These are phyloP conservation scores for Caenorhabditis inopinata DNA, from an alignment of 1,140 invertebrate species.

Conservation along the genomic window DNA sequence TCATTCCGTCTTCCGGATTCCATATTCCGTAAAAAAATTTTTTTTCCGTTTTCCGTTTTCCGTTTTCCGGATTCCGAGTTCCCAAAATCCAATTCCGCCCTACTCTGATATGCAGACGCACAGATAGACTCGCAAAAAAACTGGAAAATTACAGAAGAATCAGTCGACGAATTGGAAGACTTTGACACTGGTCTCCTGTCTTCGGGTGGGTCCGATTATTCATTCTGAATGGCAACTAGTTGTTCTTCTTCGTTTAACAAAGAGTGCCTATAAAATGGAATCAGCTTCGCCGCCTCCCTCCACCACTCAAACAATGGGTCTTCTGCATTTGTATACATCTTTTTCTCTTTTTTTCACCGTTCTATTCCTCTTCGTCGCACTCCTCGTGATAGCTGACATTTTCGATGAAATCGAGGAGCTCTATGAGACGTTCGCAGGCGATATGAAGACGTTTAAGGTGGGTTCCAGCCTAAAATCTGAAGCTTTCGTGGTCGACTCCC, in stretches of 20 bases:
- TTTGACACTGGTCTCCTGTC: neutral
- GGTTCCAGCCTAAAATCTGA: no score
- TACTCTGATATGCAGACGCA: no score
- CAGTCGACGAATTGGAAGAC: slow-evolving; percentile 13
- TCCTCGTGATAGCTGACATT: slow-evolving; percentile 5
- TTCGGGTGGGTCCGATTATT: neutral
- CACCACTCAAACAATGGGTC: neutral
- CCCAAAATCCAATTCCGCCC: no score
- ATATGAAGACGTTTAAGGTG: slow-evolving; percentile 19
- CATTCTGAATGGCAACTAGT: neutral
- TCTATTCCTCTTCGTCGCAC: neutral
- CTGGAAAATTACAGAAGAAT: neutral
- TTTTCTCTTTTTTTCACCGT: slow-evolving; percentile 5
- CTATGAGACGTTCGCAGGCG: neutral
- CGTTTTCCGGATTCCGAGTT: no score
- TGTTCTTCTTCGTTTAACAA: no score
- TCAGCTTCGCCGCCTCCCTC: neutral
- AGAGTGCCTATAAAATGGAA: neutral
- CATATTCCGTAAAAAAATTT: no score
- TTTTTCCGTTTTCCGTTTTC: no score
- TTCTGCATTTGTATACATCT: neutral
- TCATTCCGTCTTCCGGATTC: no score
- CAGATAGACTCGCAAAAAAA: neutral
- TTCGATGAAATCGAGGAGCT: slow-evolving; percentile 29
- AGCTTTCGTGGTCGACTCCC: no score